A percentile compares a stretch with the other conserved stretches of the same genome.
Evolutionary conservation across 2,113 vertebrate genomes (phyloP).

Genomic region (Alexandromys fortis): DNA sequence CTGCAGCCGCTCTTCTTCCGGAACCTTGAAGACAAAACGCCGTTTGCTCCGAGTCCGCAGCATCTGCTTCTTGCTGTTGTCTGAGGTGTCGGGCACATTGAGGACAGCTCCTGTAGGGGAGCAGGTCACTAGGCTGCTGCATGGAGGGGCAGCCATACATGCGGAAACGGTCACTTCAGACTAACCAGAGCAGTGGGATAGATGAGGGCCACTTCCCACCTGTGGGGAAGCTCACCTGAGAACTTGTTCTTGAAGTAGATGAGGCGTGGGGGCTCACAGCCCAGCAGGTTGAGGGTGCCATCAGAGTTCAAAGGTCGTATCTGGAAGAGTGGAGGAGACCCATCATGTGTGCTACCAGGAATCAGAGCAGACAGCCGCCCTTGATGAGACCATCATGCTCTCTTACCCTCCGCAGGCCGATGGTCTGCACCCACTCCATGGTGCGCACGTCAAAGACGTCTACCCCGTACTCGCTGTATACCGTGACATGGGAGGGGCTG

Average conservation of each 20-base stretch:
- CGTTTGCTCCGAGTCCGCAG: conserved; percentile 96
- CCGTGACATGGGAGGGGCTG: conserved; percentile 92
- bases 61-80: conserved; percentile 97
- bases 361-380: accelerated
- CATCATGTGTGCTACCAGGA: not conserved
- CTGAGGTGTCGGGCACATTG: conserved; percentile 94
- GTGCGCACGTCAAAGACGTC: conserved; percentile 96
- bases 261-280: conserved; percentile 92
- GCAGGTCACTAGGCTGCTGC: not conserved
- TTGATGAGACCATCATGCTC: not conserved
- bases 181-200: no score
- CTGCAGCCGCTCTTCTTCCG: conserved; percentile 94
- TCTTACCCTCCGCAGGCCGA: conserved; percentile 93
- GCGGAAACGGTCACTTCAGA: no score
- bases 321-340: conserved; percentile 79
- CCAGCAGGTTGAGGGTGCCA: conserved; percentile 94
- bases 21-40: conserved; percentile 97
- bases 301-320: conserved; percentile 94
- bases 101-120: conserved; percentile 87
- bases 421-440: conserved; percentile 97
- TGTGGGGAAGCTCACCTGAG: conserved; percentile 85
- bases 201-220: not conserved
- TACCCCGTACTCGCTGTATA: conserved; percentile 96
- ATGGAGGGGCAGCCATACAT: not conserved
- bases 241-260: conserved; percentile 94